Conservation (phyloP, 2,888 invertebrate species). For the Therioaphis trifolii region DNA sequence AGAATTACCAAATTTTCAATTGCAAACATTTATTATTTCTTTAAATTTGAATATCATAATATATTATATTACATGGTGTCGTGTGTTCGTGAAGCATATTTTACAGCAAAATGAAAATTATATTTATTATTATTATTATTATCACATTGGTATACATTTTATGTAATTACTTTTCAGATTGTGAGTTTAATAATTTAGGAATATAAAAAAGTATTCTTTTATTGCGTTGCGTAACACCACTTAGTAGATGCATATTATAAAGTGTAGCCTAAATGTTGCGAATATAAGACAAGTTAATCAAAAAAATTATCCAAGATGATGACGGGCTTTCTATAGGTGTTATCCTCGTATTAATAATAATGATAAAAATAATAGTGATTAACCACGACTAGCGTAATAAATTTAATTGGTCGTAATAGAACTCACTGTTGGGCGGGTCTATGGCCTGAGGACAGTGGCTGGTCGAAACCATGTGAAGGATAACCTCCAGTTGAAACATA, state of each 20-base stretch:
- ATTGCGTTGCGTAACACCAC: too few species aligned
- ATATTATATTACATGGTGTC: too few species aligned
- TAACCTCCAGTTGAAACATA: conserved; percentile 24
- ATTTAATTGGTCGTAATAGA: conserved; percentile 51
- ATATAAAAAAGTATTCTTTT: too few species aligned
- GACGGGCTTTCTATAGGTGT: conserved; percentile 38
- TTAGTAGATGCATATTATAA: not conserved
- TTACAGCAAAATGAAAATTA: too few species aligned
- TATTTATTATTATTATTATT: too few species aligned
- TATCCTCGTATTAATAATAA: conserved; percentile 38
- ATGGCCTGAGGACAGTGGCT: conserved; percentile 44
- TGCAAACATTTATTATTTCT: too few species aligned
- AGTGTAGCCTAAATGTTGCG: not conserved
- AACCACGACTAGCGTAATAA: conserved; percentile 36
- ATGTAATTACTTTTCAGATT: too few species aligned
- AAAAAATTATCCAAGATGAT: conserved; percentile 16
- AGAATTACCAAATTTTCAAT: too few species aligned
- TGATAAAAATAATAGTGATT: conserved; percentile 25
- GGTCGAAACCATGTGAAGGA: conserved; percentile 53
- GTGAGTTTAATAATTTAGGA: too few species aligned
- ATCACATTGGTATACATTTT: too few species aligned
- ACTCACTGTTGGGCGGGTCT: conserved; percentile 41
- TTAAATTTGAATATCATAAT: too few species aligned
- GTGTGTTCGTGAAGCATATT: too few species aligned
- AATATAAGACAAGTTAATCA: conserved; percentile 12